A percentile compares a stretch with the other conserved stretches of the same genome.
phyloP scores from a whole-genome alignment of 2,888 invertebrate species.

The Auanema sp. region DNA sequence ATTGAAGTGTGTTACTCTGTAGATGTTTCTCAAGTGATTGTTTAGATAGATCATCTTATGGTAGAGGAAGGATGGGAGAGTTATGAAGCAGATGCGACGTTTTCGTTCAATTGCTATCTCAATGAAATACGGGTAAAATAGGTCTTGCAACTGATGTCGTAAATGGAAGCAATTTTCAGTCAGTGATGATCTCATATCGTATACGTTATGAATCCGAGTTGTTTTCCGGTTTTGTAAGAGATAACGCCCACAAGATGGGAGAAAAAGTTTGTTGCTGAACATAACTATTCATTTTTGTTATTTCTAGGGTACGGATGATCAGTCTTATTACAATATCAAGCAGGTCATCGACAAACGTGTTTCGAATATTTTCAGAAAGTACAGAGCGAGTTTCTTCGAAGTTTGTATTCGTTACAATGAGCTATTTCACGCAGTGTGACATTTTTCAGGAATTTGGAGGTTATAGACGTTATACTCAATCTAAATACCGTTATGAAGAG shows the following conservation, averaged over 20 bases:
- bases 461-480: slow-evolving; percentile 10
- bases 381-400: slow-evolving; percentile 31
- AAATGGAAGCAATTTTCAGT: slow-evolving; percentile 9
- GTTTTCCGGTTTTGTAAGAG: slow-evolving; percentile 40
- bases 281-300: neutral
- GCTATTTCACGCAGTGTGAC: neutral
- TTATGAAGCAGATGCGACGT: too few relatives aligned
- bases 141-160: too few relatives aligned
- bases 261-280: slow-evolving; percentile 24
- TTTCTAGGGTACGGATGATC: slow-evolving; percentile 55
- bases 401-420: slow-evolving; percentile 16
- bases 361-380: slow-evolving; percentile 31
- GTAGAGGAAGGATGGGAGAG: too few relatives aligned
- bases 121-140: too few relatives aligned
- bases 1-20: too few relatives aligned
- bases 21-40: too few relatives aligned
- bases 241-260: slow-evolving; percentile 35
- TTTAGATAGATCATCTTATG: too few relatives aligned
- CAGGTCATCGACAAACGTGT: slow-evolving; percentile 55
- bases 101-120: too few relatives aligned
- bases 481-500: slow-evolving; percentile 15
- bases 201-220: slow-evolving; percentile 47
- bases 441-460: slow-evolving; percentile 24
- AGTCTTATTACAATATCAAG: slow-evolving; percentile 56
- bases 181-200: slow-evolving; percentile 41